Conservation (phyloP, 1,140 invertebrate species). For the Cotesia glomerata region DNA sequence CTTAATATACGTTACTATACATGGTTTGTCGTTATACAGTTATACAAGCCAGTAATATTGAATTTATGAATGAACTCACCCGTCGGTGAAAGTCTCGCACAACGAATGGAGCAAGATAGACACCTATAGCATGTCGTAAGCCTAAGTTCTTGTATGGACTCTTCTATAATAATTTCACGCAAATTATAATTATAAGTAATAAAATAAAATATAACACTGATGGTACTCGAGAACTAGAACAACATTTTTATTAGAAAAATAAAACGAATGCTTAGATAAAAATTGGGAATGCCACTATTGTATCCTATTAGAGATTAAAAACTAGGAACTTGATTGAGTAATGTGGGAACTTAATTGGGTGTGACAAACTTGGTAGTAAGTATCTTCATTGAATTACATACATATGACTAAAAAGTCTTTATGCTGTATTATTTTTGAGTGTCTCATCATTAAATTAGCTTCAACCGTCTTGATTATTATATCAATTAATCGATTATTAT, state of each 20-base stretch:
- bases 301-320: background rate
- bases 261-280: no score
- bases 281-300: no score
- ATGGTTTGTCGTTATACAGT: constrained; percentile 21
- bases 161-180: constrained; percentile 41
- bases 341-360: background rate
- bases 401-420: background rate
- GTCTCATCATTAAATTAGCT: constrained; percentile 47
- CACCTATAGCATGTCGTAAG: constrained; percentile 36
- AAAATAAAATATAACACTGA: no score
- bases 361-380: background rate
- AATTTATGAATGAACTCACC: constrained; percentile 58
- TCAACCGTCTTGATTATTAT: constrained; percentile 53
- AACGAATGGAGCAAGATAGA: constrained; percentile 25
- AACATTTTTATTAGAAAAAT: no score
- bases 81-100: constrained; percentile 51
- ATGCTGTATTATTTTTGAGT: background rate
- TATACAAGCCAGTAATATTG: constrained; percentile 48
- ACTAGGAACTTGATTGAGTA: background rate
- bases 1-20: background rate
- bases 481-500: constrained; percentile 56
- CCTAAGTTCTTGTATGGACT: background rate
- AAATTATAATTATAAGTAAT: constrained; percentile 33
- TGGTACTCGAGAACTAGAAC: no score
- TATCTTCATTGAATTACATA: background rate